phyloP scores from a whole-genome alignment of 2,888 invertebrate genomes.

The Smittia sp. region DNA sequence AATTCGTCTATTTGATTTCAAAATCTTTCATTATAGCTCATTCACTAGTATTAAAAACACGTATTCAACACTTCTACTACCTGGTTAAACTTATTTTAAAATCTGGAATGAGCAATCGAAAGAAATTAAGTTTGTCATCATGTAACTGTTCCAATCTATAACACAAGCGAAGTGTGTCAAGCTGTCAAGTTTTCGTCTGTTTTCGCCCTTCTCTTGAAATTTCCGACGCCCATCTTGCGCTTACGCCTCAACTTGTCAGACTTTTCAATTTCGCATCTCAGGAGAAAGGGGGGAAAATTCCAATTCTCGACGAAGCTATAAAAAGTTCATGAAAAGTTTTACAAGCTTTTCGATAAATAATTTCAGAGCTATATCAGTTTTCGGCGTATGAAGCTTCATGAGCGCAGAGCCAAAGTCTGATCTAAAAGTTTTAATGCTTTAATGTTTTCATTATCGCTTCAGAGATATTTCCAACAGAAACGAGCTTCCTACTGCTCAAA shows the following conservation, averaged over 20 bases:
- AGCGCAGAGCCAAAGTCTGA: neutral
- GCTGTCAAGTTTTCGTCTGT: constrained; percentile 10
- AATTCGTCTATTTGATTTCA: no score
- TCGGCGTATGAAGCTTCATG: neutral
- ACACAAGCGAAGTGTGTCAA: constrained; percentile 19
- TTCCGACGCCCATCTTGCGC: neutral
- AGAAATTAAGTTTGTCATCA: neutral
- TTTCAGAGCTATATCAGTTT: no score
- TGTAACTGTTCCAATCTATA: constrained; percentile 4
- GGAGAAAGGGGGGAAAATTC: neutral
- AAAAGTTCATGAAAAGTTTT: constrained; percentile 41
- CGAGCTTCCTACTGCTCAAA: neutral
- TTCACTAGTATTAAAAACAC: no score
- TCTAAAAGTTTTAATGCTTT: constrained; percentile 15
- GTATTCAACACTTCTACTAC: no score
- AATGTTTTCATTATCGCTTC: constrained; percentile 5
- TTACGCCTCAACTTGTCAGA: constrained; percentile 1
- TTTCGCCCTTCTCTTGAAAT: neutral
- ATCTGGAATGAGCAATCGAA: no score
- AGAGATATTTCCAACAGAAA: no score
- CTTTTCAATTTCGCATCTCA: neutral
- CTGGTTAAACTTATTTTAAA: no score
- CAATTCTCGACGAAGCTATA: constrained; percentile 19
- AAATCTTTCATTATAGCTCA: no score
- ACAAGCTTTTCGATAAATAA: constrained; percentile 40